Evolutionary conservation across 2,888 invertebrate species (phyloP).

Genomic region (Philopedon plagiatum): DNA sequence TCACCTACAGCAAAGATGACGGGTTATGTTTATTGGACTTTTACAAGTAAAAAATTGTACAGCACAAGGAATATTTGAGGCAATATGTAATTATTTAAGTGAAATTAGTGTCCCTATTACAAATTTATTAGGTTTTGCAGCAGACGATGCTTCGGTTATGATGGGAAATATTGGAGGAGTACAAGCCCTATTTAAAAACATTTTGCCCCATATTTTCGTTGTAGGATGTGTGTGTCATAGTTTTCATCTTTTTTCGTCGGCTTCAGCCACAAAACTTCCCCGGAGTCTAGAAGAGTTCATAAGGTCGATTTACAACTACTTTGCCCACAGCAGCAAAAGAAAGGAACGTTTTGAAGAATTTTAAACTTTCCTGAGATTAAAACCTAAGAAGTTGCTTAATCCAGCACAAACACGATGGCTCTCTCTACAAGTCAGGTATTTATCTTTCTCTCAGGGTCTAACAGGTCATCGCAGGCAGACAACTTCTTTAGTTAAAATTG

Average conservation of each 20-base stretch:
- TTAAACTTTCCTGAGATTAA: too few relatives aligned
- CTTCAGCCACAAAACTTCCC: slow-evolving; percentile 8
- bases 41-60: neutral
- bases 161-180: slow-evolving; percentile 19
- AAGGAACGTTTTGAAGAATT: neutral
- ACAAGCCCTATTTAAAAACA: slow-evolving; percentile 11
- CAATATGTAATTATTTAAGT: neutral
- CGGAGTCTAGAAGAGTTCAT: slow-evolving; percentile 1
- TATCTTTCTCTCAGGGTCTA: too few relatives aligned
- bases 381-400: too few relatives aligned
- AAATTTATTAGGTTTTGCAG: neutral
- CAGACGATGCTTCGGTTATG: slow-evolving; percentile 20
- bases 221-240: slow-evolving; percentile 13
- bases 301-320: neutral
- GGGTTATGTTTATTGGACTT: neutral
- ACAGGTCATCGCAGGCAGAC: too few relatives aligned
- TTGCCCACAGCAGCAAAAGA: neutral
- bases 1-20: neutral
- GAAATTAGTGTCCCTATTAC: neutral
- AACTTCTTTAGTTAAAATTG: too few relatives aligned
- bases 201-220: slow-evolving; percentile 10
- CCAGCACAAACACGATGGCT: too few relatives aligned
- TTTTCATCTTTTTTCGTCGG: slow-evolving; percentile 4
- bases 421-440: too few relatives aligned
- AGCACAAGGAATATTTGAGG: neutral